Base-by-base conservation (phyloP, 2,888 invertebrate genomes). In the Tubulanus polymorphus region DNA sequence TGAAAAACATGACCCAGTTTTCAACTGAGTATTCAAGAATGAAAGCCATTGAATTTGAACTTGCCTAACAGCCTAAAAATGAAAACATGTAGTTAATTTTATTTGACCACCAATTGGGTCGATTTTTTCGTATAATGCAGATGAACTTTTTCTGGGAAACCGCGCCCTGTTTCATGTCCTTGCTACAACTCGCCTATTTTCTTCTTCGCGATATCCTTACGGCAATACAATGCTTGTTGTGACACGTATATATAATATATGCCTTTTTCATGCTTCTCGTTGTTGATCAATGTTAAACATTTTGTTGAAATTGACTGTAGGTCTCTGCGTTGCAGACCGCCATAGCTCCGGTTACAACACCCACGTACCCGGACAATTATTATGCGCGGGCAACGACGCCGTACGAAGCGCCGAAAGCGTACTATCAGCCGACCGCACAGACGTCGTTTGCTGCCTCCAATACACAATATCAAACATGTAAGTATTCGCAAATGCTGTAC, bases 351-450 rank as follows among this genome's bases (percentile, higher is more conserved):
- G 41, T 23, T 41, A n/a, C 35, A 10, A 20, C 41, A 5, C 23
- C 18, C 23, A 18, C 18, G 23, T 18, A 41, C 15, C 6, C 41
- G 6, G 18, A 18, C n/a, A 10, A n/a, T 6, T 41, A 41, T 41
- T 41, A 41, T 41, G 41, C 41, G 18, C 41, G 41, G 15, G 15
- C 41, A 15, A 27, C n/a, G 48, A 26, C 55, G 1, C 68, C 69
- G 3, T 72, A 72, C 65, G 71, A 73, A 82, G 88, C 90, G 15
- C 87, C 88, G 70, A 89, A 91, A 80, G 87, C 89, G 1, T 88
- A 88, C 60, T 90, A 90, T 79, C 90, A 90, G 79, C 91, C 90
- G 79, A 88, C 89, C 66, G 86, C 88, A n/a, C 85, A 69, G 54
- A 75, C 78, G 15, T 72, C 72, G 86, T 88, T 75, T 85, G 87